Conservation (phyloP, 2,113 vertebrate genomes). For the Harpagus bidentatus region DNA sequence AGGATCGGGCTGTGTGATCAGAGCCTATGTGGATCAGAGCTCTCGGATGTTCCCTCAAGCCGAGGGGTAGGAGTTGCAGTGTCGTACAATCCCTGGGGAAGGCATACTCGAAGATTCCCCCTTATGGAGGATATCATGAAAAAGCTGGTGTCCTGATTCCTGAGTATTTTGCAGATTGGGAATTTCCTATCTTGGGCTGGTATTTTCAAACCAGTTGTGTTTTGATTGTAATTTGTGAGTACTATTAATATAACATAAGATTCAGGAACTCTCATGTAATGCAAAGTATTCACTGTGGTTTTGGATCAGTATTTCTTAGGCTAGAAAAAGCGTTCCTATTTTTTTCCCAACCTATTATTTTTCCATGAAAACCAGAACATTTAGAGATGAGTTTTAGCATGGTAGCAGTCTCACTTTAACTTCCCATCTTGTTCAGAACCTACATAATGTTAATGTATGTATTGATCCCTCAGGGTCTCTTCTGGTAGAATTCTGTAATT, state of each 20-base stretch:
- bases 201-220: background rate
- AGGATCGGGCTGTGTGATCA: too few relatives aligned
- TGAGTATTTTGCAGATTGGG: background rate
- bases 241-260: background rate
- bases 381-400: background rate
- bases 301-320: background rate
- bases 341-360: background rate
- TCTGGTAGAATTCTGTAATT: background rate
- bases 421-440: background rate
- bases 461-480: background rate
- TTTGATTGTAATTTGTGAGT: background rate
- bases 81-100: background rate
- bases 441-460: background rate
- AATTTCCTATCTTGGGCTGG: background rate
- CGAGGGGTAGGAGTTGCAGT: background rate
- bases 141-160: background rate
- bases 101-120: background rate
- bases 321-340: background rate
- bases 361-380: background rate
- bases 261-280: background rate
- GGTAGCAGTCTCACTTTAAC: background rate
- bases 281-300: background rate
- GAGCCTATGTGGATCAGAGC: background rate
- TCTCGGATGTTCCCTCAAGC: background rate
- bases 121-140: background rate